A percentile compares a stretch with the other conserved stretches of the same genome.
Conservation (phyloP, 1,140 invertebrate genomes). For the Lordiphosa stackelbergi region DNA sequence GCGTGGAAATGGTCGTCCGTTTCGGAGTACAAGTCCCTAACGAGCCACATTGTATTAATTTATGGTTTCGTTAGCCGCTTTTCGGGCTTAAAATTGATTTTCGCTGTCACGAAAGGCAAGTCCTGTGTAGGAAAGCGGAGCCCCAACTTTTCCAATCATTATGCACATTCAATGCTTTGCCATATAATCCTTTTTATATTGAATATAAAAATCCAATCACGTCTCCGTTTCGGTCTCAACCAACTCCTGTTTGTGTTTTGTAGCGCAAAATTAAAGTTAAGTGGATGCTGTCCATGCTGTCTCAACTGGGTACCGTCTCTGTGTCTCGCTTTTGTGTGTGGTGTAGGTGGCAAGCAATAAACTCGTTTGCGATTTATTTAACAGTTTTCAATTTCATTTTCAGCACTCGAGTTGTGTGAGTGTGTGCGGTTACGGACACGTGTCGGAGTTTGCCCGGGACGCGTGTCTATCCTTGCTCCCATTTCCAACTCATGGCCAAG, state of each 20-base stretch:
- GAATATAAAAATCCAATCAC: slow-evolving; percentile 75
- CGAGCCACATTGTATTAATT: slow-evolving; percentile 39
- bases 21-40: slow-evolving; percentile 1
- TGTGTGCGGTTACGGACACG: slow-evolving; percentile 49
- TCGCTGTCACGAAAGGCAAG: slow-evolving; percentile 14
- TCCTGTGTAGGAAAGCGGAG: slow-evolving; percentile 22
- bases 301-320: slow-evolving; percentile 21
- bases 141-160: slow-evolving; percentile 73
- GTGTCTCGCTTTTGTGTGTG: slow-evolving; percentile 11
- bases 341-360: slow-evolving; percentile 29
- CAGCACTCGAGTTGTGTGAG: slow-evolving; percentile 45
- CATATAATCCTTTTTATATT: slow-evolving; percentile 75
- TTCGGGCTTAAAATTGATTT: slow-evolving; percentile 59
- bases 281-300: slow-evolving; percentile 37
- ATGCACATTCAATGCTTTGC: slow-evolving; percentile 54
- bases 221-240: slow-evolving; percentile 12
- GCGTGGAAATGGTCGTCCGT: too few species aligned
- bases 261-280: slow-evolving; percentile 62
- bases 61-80: slow-evolving; percentile 12
- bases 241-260: slow-evolving; percentile 30
- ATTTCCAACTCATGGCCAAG: slow-evolving; percentile 35
- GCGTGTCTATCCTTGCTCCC: slow-evolving; percentile 43
- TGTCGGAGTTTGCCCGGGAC: slow-evolving; percentile 56
- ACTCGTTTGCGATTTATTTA: slow-evolving; percentile 71
- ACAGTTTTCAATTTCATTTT: slow-evolving; percentile 74